Conservation (phyloP, 2,113 vertebrate genomes). For the Trochalopteron elliotii region DNA sequence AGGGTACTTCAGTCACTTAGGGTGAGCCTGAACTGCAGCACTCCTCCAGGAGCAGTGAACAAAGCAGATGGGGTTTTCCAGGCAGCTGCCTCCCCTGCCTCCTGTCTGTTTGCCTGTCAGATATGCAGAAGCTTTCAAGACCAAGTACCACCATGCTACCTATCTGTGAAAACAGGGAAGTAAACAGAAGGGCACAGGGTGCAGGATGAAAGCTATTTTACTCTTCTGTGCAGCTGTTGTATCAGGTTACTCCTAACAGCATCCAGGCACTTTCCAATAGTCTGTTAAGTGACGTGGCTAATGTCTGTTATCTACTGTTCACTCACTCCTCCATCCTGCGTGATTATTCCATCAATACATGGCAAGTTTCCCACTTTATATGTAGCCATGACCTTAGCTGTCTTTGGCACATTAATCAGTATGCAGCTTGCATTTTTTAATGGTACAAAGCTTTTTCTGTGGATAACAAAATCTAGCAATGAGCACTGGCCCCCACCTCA, state of each 20-base stretch:
- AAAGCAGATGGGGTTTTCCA: not conserved
- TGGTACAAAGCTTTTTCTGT: not conserved
- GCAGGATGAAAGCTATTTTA: not conserved
- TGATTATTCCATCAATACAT: not conserved
- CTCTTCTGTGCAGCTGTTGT: not conserved
- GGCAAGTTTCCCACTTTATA: not conserved
- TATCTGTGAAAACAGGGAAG: not conserved
- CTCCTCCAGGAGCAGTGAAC: not conserved
- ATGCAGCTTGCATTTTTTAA: not conserved
- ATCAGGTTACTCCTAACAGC: not conserved
- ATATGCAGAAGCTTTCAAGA: not conserved
- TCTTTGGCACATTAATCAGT: not conserved
- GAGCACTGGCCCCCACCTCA: not conserved
- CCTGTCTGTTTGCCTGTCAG: not conserved
- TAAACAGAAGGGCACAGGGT: not conserved
- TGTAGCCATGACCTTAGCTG: not conserved
- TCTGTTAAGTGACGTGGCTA: not conserved
- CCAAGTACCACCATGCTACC: not conserved
- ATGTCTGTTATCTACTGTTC: not conserved
- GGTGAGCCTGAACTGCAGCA: not conserved
- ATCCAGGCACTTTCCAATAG: not conserved
- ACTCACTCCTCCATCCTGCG: not conserved
- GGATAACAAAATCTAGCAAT: not conserved
- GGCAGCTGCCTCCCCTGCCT: not conserved
- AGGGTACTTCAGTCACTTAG: fast-evolving